Evolutionary conservation across 1,140 invertebrate genomes (phyloP).

Genomic region (Drosophila teissieri): DNA sequence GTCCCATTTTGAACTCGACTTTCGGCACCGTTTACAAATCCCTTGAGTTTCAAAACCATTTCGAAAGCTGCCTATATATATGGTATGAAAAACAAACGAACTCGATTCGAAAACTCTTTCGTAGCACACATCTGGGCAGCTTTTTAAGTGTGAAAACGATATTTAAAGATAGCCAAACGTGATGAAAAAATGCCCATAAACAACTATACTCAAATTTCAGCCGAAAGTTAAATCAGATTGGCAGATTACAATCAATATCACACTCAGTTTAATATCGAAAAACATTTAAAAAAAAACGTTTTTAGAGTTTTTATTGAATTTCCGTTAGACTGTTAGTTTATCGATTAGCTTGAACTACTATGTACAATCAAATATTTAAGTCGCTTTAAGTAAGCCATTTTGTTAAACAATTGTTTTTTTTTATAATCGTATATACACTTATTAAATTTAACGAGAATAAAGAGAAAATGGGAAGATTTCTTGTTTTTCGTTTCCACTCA

Average conservation of each 20-base stretch:
- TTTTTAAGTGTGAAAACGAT: not conserved
- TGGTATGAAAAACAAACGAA: not conserved
- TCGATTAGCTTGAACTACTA: constrained; percentile 41
- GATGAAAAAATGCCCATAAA: not conserved
- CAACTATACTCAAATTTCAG: not conserved
- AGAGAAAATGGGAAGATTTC: constrained; percentile 28
- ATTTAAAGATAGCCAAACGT: not conserved
- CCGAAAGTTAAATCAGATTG: not conserved
- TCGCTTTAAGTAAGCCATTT: constrained; percentile 34
- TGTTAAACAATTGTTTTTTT: constrained; percentile 43
- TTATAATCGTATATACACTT: constrained; percentile 21
- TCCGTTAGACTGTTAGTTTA: constrained; percentile 24
- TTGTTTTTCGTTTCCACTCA: constrained; percentile 36
- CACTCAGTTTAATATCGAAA: constrained; percentile 14
- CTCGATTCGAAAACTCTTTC: not conserved
- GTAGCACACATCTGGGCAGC: not conserved
- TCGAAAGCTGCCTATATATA: not conserved
- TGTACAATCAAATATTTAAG: constrained; percentile 53
- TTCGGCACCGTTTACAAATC: not conserved
- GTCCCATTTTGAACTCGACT: constrained; percentile 1
- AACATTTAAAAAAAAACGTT: not conserved
- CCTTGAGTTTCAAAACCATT: not conserved
- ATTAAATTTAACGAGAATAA: constrained; percentile 17
- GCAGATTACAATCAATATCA: constrained; percentile 6
- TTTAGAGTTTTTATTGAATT: constrained; percentile 3